Evolutionary conservation across 2,113 vertebrate species (phyloP), one percentile per base, ranked within the genome.

Genomic region (rat (Rattus norvegicus)): DNA sequence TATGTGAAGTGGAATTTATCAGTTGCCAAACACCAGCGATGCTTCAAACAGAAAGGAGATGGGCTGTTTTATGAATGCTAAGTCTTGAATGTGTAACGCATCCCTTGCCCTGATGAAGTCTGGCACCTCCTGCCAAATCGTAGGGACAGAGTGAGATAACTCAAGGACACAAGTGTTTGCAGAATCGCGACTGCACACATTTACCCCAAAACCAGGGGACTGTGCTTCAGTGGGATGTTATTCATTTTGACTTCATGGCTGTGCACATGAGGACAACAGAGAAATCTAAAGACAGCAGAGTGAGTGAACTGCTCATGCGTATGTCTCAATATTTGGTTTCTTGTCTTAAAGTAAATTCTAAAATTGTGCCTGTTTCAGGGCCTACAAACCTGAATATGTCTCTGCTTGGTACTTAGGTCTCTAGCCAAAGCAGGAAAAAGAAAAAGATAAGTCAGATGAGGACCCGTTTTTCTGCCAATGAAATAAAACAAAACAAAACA

Each of bases 1-100:
- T 30, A 7, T 36, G 17, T 95, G 88, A 93, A 87, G 30, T n/a
- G 39, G 70, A 76, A 92, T 83, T 93, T 89, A 33, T 76, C 79
- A 88, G 61, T 75, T 81, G n/a, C 84, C 81, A 81, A 72, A 72
- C 84, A 79, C 59, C 56, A 49, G 52, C 26, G 47, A 52, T 30
- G 8, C 84, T 92, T 95, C 88, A 36, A 83, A 43, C 12, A 47
- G 87, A 73, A 91, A 30, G 13, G 67, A 85, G 39, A 43, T 72
- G 33, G 33, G 8, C 5, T 26, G n/a, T 54, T 80, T 86, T 65
- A n/a, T 19, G 73, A 10, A 2, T 4, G 13, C 39, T 84, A 56
- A 30, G 16, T 10, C n/a, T 83, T 43, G 7, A 0, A 0, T 39
- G n/a, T 43, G n/a, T 69, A 28, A 73, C 13, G 24, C 28, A n/a